Base-by-base conservation (phyloP, 1,140 invertebrate species). In the Achatina immaculata region DNA sequence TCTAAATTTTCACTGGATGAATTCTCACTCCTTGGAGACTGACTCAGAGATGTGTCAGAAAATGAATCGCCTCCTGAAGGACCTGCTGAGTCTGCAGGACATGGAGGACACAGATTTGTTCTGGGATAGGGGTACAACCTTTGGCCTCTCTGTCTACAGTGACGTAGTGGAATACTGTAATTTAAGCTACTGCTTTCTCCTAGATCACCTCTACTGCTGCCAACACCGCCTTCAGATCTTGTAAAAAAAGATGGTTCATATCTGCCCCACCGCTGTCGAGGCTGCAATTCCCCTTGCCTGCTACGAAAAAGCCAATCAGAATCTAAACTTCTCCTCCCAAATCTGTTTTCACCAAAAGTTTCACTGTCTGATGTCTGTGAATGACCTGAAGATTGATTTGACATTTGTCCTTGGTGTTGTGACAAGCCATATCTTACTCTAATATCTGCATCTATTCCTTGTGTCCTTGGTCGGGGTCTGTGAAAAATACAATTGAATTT, bases 161-260 rank as follows among this genome's bases (percentile, higher is more conserved):
- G n/a, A n/a, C n/a, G n/a, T n/a, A n/a, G n/a, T 62, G 21, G 28
- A 31, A n/a, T 58, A 48, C 40, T 34, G 21, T 2, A n/a, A 73
- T 19, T 73, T n/a, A 34, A 31, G 58, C 3, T 62, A 31, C 58
- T 21, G 19, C 1, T 55, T 2, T 28, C 58, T 36, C 31, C 74
- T 38, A 34, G 38, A 45, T 31, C 62, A 19, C 16, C 31, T 16
- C 31, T 62, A 45, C 74, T 76, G 34, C 21, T n/a, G 24, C 34
- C 40, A 11, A 6, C 28, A 40, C 11, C 21, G 34, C 16, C 68
- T 31, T 36, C 40, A 28, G 72, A 48, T 16, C 48, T 34, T 16
- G 74, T 43, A 31, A 76, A 76, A 62, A 76, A 76, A 6, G 40
- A 58, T 55, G 74, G 74, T 38, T 76, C 48, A 62, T 76, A 76